Base-by-base conservation (phyloP, 2,797 vertebrate genomes). In the Sebastes steindachneri region DNA sequence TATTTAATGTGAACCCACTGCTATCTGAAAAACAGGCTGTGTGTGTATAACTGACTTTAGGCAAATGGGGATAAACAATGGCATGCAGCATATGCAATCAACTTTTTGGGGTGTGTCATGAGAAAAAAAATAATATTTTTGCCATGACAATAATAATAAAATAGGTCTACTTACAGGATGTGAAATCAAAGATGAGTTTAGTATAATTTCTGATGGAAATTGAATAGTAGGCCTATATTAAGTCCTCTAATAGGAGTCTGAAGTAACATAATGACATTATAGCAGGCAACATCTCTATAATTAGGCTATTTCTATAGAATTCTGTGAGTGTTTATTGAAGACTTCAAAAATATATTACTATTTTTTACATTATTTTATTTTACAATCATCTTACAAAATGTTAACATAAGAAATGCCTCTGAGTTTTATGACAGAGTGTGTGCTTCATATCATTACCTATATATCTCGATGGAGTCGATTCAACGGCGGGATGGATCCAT, bases 371-470 rank as follows among this genome's bases (percentile, higher is more conserved):
- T 37, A 37, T 37, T 37, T 37, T 37, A 37, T 37, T 41, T 6
- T 41, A 15, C 37, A 41, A 41, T 41, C 14, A 41, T 41, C 2
- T 15, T 6, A 29, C 45, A 19, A 6, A 26, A 31, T 19, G 14
- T 58, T n/a, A 54, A 8, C 3, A 28, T 26, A 7, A 68, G 5
- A 28, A 23, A 45, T 7, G 31, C 9, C 54, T 54, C 29, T n/a
- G 0, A 41, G 37, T 28, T 29, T 28, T 29, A 2, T 9, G 15
- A 7, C 14, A 4, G n/a, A 57, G 31, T 23, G 3, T 19, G 5
- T n/a, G 55, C 12, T 41, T 59, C 35, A 4, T 51, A 12, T 54
- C 35, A 53, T 74, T 82, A 89, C 88, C 88, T 88, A 2, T 87
- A 1, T 75, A 1, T 75, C 41, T 68, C 17, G 41, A 53, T 23